Evolutionary conservation across 2,797 vertebrate species (phyloP).

Genomic region (Anableps anableps): DNA sequence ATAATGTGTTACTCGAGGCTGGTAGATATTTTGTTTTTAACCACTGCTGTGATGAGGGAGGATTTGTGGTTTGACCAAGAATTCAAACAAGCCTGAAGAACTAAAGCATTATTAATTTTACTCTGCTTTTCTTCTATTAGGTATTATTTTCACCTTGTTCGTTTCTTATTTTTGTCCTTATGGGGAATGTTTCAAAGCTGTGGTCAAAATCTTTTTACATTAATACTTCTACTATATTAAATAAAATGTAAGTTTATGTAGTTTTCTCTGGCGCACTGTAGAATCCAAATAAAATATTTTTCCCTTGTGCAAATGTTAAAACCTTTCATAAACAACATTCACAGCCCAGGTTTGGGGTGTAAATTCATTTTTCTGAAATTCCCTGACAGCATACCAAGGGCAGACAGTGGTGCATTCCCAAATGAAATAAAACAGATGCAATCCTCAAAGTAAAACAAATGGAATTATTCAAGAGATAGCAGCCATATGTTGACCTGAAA

Average conservation of each 20-base stretch:
- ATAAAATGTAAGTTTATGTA: neutral
- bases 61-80: neutral
- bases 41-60: neutral
- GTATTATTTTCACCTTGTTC: neutral
- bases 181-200: neutral
- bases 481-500: conserved; percentile 36
- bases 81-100: neutral
- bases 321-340: conserved; percentile 12
- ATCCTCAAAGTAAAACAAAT: conserved; percentile 69
- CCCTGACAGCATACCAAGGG: conserved; percentile 36
- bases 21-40: neutral
- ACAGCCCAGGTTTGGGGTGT: neutral
- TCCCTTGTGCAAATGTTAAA: conserved; percentile 18
- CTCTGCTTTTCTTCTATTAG: neutral
- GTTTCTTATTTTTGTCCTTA: neutral
- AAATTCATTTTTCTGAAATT: conserved; percentile 40
- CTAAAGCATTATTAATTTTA: neutral
- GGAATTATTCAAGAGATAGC: conserved; percentile 67
- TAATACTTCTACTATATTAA: neutral
- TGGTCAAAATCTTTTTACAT: neutral
- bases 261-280: neutral
- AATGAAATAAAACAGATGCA: conserved; percentile 33
- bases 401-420: conserved; percentile 48
- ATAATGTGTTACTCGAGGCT: neutral
- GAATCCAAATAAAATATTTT: conserved; percentile 1